Conservation (phyloP, 2,797 vertebrate species). For the Oreortyx pictus region DNA sequence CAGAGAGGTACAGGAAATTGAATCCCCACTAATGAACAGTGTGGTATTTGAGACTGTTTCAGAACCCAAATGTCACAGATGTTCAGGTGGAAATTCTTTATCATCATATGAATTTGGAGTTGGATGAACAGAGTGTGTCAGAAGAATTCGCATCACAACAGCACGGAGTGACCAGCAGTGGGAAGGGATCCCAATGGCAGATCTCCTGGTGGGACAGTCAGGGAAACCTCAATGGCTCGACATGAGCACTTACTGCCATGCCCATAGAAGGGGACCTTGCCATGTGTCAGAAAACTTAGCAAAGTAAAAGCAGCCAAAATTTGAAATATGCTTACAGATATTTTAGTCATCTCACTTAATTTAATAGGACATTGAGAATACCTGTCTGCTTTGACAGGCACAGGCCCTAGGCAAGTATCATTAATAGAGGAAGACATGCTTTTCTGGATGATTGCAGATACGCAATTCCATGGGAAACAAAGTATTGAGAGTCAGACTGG, state of each 20-base stretch:
- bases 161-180: neutral
- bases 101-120: neutral
- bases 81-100: constrained; percentile 65
- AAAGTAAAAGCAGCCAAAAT: constrained; percentile 17
- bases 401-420: neutral
- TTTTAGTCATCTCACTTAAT: constrained; percentile 7
- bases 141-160: neutral
- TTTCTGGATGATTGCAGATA: neutral
- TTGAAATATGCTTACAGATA: neutral
- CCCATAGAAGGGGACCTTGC: neutral
- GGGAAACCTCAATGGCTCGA: neutral
- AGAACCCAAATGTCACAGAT: constrained; percentile 59
- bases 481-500: neutral
- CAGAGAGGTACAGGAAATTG: constrained; percentile 60
- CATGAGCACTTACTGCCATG: neutral
- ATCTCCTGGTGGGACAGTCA: neutral
- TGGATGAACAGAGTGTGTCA: neutral
- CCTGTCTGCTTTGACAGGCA: neutral
- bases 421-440: neutral
- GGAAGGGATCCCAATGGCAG: neutral
- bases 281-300: neutral
- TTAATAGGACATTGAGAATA: neutral
- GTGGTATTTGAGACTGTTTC: constrained; percentile 47
- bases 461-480: neutral
- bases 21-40: constrained; percentile 59